These are phyloP conservation scores for Enteromius afrohamiltoni DNA, from an alignment of 2,797 vertebrate genomes.

Conservation along the genomic window DNA sequence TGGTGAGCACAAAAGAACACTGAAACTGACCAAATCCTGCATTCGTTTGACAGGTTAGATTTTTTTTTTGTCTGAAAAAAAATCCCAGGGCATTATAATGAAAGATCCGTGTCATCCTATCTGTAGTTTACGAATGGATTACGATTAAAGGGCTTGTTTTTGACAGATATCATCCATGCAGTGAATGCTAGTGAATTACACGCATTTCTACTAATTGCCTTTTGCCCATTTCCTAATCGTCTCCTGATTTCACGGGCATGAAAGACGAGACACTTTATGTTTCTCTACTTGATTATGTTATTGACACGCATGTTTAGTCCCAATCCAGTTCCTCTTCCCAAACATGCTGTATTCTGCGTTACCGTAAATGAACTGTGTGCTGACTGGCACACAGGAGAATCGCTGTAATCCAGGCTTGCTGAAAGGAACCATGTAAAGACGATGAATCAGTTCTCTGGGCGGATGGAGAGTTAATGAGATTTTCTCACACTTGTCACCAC, in stretches of 20 bases:
- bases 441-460: conserved; percentile 51
- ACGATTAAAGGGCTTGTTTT: conserved; percentile 40
- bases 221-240: conserved; percentile 49
- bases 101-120: background rate
- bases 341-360: background rate
- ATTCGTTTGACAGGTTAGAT: background rate
- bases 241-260: conserved; percentile 53
- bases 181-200: conserved; percentile 46
- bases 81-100: background rate
- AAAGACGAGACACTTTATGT: conserved; percentile 37
- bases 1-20: background rate
- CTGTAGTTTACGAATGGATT: conserved; percentile 16
- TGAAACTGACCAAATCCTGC: conserved; percentile 7
- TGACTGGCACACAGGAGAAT: conserved; percentile 1
- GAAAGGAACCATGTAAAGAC: conserved; percentile 44
- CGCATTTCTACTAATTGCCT: conserved; percentile 48
- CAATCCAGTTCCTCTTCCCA: conserved; percentile 17
- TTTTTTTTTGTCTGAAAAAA: background rate
- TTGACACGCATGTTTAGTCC: conserved; percentile 21
- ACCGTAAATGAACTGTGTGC: background rate
- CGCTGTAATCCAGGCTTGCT: conserved; percentile 26
- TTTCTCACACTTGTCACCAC: conserved; percentile 52
- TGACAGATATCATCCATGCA: conserved; percentile 52
- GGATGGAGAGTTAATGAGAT: conserved; percentile 56
- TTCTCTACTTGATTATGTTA: conserved; percentile 21